A percentile compares a stretch with the other conserved stretches of the same genome.
phyloP scores from a whole-genome alignment of 2,113 vertebrate genomes.

The Ceratotherium simum region DNA sequence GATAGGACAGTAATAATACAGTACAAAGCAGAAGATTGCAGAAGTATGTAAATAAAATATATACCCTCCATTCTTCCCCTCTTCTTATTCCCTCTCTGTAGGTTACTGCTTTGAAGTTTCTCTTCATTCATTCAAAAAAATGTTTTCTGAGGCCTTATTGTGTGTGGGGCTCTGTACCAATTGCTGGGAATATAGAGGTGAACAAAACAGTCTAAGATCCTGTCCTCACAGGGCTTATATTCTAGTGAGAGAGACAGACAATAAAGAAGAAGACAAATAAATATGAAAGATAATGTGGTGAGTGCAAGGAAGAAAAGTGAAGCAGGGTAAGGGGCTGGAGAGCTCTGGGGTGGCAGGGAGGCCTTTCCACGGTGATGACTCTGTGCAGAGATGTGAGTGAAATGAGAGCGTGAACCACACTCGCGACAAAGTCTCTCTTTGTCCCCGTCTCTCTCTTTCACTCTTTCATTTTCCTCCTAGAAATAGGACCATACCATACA shows the following conservation, averaged over 20 bases:
- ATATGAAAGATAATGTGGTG: neutral
- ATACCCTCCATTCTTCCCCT: neutral
- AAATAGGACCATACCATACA: neutral
- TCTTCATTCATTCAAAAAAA: constrained; percentile 22
- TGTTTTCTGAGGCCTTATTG: neutral
- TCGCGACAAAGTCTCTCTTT: neutral
- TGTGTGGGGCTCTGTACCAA: neutral
- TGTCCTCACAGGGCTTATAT: neutral
- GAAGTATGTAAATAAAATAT: neutral
- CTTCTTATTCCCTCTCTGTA: neutral
- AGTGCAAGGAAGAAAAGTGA: neutral
- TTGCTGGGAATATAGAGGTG: neutral
- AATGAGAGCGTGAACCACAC: neutral
- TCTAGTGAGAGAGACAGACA: neutral
- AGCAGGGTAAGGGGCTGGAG: neutral
- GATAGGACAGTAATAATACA: neutral
- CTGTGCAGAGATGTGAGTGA: neutral
- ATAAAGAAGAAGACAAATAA: neutral
- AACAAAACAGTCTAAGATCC: neutral
- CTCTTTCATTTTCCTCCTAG: neutral
- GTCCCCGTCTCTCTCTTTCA: neutral
- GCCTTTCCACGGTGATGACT: neutral
- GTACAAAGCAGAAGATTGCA: neutral
- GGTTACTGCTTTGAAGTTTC: neutral
- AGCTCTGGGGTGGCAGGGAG: neutral